Percentiles rank a stretch among this genome's conserved stretches.
phyloP scores from a whole-genome alignment of 2,888 invertebrate species.

The Nasonia oneida region DNA sequence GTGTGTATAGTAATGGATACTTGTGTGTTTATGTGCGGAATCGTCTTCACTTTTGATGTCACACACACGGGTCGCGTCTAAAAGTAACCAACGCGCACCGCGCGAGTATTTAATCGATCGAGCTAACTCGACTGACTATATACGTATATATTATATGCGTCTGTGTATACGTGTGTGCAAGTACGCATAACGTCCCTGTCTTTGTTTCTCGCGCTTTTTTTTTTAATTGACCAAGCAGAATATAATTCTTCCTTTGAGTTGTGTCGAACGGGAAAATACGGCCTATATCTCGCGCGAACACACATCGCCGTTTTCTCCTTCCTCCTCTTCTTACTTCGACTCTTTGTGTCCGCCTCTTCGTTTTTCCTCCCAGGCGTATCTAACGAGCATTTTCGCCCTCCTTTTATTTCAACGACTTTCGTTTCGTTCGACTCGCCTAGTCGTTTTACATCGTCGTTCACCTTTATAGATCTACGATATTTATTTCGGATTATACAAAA shows the following conservation, averaged over 20 bases:
- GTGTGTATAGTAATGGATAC: neutral
- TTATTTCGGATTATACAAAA: conserved; percentile 72
- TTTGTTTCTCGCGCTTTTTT: conserved; percentile 13
- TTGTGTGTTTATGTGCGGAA: neutral
- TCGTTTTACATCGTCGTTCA: neutral
- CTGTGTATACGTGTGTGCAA: neutral
- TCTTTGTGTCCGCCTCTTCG: neutral
- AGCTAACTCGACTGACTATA: neutral
- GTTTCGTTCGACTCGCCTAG: neutral
- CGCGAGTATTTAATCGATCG: conserved; percentile 10
- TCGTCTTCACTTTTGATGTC: conserved; percentile 21
- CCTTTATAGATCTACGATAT: conserved; percentile 47
- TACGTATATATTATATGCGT: neutral
- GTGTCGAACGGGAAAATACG: conserved; percentile 18
- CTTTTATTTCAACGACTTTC: neutral
- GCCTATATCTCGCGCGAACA: neutral
- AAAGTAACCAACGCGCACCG: conserved; percentile 28
- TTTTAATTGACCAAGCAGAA: conserved; percentile 62
- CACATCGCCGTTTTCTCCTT: neutral
- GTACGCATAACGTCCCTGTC: neutral
- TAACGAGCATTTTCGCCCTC: neutral
- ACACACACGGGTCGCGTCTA: neutral
- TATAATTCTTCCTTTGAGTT: conserved; percentile 53
- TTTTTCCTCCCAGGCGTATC: neutral
- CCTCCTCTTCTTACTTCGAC: neutral